A percentile compares a stretch with the other conserved stretches of the same genome.
Evolutionary conservation across 2,113 vertebrate species (phyloP).

Genomic region (Bothrops jararaca): DNA sequence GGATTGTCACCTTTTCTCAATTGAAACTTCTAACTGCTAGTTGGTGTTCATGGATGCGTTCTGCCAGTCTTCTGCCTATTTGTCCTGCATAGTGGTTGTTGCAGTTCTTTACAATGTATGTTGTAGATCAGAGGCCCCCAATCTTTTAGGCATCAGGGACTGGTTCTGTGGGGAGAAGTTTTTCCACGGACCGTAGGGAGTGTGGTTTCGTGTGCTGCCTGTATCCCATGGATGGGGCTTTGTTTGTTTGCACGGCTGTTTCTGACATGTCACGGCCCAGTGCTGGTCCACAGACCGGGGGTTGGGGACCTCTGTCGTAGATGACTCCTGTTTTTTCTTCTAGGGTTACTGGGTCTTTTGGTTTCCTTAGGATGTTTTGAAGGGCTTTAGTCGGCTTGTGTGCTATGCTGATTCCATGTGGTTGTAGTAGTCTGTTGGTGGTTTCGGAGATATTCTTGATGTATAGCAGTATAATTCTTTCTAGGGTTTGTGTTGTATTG

Average conservation of each 20-base stretch:
- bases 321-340: background rate
- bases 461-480: background rate
- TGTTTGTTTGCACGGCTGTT: too few species aligned
- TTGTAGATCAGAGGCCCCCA: background rate
- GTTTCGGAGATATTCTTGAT: background rate
- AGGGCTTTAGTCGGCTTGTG: background rate
- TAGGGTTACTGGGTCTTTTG: background rate
- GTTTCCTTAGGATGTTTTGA: background rate
- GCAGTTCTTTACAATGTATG: background rate
- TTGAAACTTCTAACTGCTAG: background rate
- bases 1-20: background rate
- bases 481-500: background rate
- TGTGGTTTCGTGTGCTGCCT: too few species aligned
- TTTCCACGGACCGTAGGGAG: too few species aligned
- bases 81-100: background rate
- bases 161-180: too few species aligned
- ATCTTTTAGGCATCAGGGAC: too few species aligned
- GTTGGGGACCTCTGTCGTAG: background rate
- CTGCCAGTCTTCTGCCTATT: background rate
- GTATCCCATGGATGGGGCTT: too few species aligned
- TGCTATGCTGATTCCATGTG: background rate
- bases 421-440: background rate
- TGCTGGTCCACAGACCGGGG: too few species aligned
- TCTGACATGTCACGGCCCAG: too few species aligned
- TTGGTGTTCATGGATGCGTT: background rate